Percentiles rank a stretch among this genome's conserved stretches.
Conservation (phyloP, 2,888 invertebrate genomes). For the Pegoplata infirma region DNA sequence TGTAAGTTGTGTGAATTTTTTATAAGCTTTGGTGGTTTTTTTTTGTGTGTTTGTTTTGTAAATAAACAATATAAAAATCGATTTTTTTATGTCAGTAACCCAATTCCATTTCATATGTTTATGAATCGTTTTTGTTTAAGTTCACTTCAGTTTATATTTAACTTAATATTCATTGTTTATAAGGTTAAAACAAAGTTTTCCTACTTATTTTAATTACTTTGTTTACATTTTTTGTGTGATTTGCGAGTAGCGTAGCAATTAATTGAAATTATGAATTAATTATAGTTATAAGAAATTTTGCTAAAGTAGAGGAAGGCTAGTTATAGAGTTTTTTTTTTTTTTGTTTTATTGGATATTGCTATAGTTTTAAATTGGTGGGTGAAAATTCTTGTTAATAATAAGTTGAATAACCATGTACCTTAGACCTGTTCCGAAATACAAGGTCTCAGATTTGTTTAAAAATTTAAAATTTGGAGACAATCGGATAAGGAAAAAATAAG, state of each 20-base stretch:
- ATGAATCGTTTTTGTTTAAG: slow-evolving; percentile 16
- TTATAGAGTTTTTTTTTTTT: not conserved
- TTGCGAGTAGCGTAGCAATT: slow-evolving; percentile 13
- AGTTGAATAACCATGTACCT: too few species aligned
- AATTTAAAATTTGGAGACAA: too few species aligned
- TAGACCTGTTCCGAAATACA: too few species aligned
- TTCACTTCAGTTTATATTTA: slow-evolving; percentile 16
- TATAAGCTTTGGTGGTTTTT: slow-evolving; percentile 6
- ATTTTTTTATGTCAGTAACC: slow-evolving; percentile 43
- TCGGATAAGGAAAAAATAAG: too few species aligned
- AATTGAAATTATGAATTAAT: slow-evolving; percentile 32
- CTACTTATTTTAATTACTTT: slow-evolving; percentile 44
- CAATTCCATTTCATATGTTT: slow-evolving; percentile 18
- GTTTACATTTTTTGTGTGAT: slow-evolving; percentile 36
- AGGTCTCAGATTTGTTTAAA: too few species aligned
- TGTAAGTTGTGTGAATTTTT: slow-evolving; percentile 30
- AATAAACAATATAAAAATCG: slow-evolving; percentile 39
- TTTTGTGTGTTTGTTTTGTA: not conserved
- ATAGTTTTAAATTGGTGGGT: not conserved
- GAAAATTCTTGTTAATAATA: not conserved
- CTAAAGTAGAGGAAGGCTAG: not conserved
- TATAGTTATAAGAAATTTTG: slow-evolving; percentile 4
- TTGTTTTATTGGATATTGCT: not conserved
- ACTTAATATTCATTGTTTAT: slow-evolving; percentile 32
- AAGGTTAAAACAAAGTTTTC: slow-evolving; percentile 45